Base-by-base conservation (phyloP, 2,888 invertebrate species). In the Ashinkailepas kermadecensis region DNA sequence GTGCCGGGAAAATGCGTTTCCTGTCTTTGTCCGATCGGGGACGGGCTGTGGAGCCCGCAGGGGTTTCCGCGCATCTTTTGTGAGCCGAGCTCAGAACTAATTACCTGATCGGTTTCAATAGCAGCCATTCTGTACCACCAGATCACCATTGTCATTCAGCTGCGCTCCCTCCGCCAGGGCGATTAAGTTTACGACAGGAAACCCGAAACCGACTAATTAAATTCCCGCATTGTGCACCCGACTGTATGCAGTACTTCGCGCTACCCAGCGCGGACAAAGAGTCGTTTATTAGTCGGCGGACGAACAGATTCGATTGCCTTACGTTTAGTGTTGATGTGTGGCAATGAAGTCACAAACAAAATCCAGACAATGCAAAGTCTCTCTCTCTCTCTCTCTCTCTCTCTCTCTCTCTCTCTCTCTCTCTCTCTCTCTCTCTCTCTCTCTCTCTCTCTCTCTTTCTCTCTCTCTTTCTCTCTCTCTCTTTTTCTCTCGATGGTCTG, bases 71-170 rank as follows among this genome's bases (percentile, higher is more conserved):
- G 11, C 13, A n/a, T 67, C 67, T 25, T 67, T 67, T 67, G 67
- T 67, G 67, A 67, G 67, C 13, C 67, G n/a, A 10, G n/a, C 9
- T 25, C n/a, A 25, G 67, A n/a, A 10, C 67, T 67, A 67, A 67
- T 67, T 67, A 67, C 25, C 67, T 67, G 67, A 67, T 67, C 67
- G n/a, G 25, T n/a, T 67, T 65, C 67, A 67, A 67, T 67, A 67
- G n/a, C 67, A 67, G 67, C 62, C 25, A 67, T 67, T 67, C 67
- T 25, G 7, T 67, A 67, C 67, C 25, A 25, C 67, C 67, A 13
- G n/a, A 25, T n/a, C 67, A 25, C 67, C n/a, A 25, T 25, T 67
- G 67, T 67, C 67, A 25, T 25, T 67, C 11, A 25, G 13, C 9
- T 12, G 10, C 4, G 25, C 67, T 67, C 25, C 11, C 12, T 12